phyloP scores from a whole-genome alignment of 2,797 vertebrate species.

The Melanotaenia parkinsoni region DNA sequence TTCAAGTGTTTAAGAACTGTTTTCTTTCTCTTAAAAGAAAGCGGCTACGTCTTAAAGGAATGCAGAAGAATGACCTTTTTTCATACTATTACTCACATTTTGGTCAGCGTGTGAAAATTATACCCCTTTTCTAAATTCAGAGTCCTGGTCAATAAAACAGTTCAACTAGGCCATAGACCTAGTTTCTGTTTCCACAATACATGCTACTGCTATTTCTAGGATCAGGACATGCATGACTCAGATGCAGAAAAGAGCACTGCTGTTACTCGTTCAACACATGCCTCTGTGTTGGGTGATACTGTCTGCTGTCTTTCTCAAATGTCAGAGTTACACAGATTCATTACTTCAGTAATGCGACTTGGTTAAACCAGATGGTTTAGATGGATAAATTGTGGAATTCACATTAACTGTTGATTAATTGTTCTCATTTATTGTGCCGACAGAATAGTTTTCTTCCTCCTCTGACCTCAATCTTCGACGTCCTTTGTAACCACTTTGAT shows the following conservation, averaged over 20 bases:
- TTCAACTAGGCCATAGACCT: constrained; percentile 53
- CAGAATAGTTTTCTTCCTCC: constrained; percentile 69
- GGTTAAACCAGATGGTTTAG: constrained; percentile 76
- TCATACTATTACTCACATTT: constrained; percentile 1
- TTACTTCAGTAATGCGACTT: constrained; percentile 65
- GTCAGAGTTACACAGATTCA: constrained; percentile 64
- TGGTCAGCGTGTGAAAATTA: constrained; percentile 12
- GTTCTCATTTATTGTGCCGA: constrained; percentile 78
- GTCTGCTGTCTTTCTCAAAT: constrained; percentile 60
- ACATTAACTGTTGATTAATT: constrained; percentile 84
- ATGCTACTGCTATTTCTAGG: constrained; percentile 55
- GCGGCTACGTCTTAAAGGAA: background rate
- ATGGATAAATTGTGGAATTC: constrained; percentile 75
- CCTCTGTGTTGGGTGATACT: constrained; percentile 29
- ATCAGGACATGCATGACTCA: constrained; percentile 53
- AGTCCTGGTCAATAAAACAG: constrained; percentile 32
- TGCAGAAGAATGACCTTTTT: background rate
- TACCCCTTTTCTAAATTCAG: constrained; percentile 19
- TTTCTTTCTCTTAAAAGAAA: background rate
- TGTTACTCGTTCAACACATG: constrained; percentile 55
- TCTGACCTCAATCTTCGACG: constrained; percentile 82
- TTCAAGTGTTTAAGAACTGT: background rate
- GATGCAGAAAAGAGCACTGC: constrained; percentile 37
- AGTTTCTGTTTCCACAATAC: constrained; percentile 57
- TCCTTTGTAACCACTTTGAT: constrained; percentile 79